phyloP scores from a whole-genome alignment of 2,797 vertebrate genomes.

The Danio albolineatus region DNA sequence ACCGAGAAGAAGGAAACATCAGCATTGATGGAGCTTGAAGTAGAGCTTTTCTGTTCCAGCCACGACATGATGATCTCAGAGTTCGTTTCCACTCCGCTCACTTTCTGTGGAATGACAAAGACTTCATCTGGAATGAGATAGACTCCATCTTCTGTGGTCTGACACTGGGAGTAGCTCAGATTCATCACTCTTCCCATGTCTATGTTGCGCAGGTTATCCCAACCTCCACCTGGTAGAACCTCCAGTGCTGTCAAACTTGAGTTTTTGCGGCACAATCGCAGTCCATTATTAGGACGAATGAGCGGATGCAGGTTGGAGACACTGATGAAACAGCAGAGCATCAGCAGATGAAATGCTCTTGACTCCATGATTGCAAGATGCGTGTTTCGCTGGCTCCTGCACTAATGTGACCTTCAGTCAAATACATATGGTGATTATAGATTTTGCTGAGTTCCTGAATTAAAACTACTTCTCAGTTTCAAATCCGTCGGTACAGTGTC shows the following conservation, averaged over 20 bases:
- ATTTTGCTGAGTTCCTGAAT: conserved; percentile 10
- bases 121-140: conserved; percentile 89
- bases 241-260: conserved; percentile 79
- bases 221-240: conserved; percentile 90
- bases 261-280: conserved; percentile 76
- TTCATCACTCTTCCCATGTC: conserved; percentile 89
- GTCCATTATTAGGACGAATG: conserved; percentile 70
- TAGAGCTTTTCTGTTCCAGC: conserved; percentile 84
- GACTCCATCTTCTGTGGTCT: conserved; percentile 85
- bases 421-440: not conserved
- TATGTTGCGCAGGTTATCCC: conserved; percentile 92
- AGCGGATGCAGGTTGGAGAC: conserved; percentile 61
- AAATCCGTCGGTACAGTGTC: conserved; percentile 12
- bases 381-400: not conserved
- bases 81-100: conserved; percentile 87
- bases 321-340: conserved; percentile 61
- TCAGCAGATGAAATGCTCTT: conserved; percentile 51
- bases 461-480: conserved; percentile 28
- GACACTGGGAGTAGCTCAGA: conserved; percentile 84
- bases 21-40: conserved; percentile 80
- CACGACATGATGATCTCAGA: conserved; percentile 89
- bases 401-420: not conserved
- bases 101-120: conserved; percentile 86
- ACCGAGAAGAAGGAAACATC: conserved; percentile 77
- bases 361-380: conserved; percentile 60